Conservation (phyloP, 2,113 vertebrate species). For the Seriola dumerili region DNA sequence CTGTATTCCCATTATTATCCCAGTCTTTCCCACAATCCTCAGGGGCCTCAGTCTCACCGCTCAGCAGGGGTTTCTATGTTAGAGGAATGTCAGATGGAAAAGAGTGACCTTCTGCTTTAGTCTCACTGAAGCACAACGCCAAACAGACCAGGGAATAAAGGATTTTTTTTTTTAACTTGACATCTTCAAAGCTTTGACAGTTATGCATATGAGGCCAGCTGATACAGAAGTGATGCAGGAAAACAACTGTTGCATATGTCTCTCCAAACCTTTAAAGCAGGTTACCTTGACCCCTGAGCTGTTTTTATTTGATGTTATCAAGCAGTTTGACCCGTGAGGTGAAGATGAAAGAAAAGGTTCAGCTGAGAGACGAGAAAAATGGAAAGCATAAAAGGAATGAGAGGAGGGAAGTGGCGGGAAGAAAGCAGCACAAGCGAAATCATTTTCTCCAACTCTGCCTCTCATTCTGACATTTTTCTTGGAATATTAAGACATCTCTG, state of each 20-base stretch:
- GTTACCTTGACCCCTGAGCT: conserved; percentile 30
- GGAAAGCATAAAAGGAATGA: conserved; percentile 19
- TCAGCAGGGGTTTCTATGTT: conserved; percentile 42
- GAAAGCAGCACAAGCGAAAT: conserved; percentile 8
- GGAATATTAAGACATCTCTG: conserved; percentile 60
- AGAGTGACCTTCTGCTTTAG: conserved; percentile 65
- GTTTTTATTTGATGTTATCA: conserved; percentile 7
- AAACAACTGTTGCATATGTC: conserved; percentile 26
- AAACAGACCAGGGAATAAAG: background rate
- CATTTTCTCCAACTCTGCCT: conserved; percentile 19
- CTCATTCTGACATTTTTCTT: conserved; percentile 34
- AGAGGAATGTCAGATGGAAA: conserved; percentile 35
- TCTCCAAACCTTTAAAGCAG: conserved; percentile 22
- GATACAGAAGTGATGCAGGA: conserved; percentile 19
- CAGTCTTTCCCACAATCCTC: conserved; percentile 37
- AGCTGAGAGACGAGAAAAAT: conserved; percentile 3
- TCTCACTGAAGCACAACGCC: conserved; percentile 6
- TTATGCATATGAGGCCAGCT: conserved; percentile 38
- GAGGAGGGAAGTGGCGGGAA: background rate
- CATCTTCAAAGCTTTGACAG: conserved; percentile 22
- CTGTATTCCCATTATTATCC: conserved; percentile 40
- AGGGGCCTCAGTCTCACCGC: conserved; percentile 27
- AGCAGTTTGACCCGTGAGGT: conserved; percentile 37
- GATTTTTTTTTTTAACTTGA: background rate
- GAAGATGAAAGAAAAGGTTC: conserved; percentile 46